phyloP scores from a whole-genome alignment of 2,113 vertebrate species.

The Craseonycteris thonglongyai region DNA sequence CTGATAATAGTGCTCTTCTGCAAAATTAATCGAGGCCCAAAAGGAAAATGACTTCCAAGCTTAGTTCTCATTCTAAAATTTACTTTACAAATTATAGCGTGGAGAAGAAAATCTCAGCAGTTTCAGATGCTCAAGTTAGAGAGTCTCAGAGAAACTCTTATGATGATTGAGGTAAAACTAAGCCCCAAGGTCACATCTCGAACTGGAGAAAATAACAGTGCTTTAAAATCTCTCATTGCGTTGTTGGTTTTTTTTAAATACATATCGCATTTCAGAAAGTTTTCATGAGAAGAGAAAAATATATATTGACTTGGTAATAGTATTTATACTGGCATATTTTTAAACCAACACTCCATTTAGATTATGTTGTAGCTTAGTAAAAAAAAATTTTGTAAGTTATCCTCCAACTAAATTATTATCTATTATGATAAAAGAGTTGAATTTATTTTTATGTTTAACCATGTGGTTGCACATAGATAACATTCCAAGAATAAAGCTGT shows the following conservation, averaged over 20 bases:
- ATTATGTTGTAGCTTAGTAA: not conserved
- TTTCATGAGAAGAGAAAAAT: not conserved
- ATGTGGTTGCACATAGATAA: not conserved
- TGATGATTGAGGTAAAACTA: not conserved
- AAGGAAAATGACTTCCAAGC: not conserved
- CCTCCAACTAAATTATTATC: not conserved
- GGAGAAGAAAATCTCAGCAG: not conserved
- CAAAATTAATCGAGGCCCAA: not conserved
- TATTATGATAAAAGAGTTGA: not conserved
- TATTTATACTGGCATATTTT: not conserved
- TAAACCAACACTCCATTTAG: not conserved
- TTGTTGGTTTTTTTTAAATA: not conserved
- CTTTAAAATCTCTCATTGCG: not conserved
- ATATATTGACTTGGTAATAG: not conserved
- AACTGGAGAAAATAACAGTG: not conserved
- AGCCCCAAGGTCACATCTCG: not conserved
- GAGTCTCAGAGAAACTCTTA: not conserved
- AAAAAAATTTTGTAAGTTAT: not conserved
- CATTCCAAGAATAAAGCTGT: not conserved
- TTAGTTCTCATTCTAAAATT: not conserved
- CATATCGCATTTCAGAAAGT: not conserved
- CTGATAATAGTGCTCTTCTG: not conserved
- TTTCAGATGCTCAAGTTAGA: not conserved
- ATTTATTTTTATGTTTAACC: conserved; percentile 7
- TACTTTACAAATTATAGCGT: not conserved